These are phyloP conservation scores for Caracal caracal DNA, from an alignment of 2,113 vertebrate species.

Conservation along the genomic window DNA sequence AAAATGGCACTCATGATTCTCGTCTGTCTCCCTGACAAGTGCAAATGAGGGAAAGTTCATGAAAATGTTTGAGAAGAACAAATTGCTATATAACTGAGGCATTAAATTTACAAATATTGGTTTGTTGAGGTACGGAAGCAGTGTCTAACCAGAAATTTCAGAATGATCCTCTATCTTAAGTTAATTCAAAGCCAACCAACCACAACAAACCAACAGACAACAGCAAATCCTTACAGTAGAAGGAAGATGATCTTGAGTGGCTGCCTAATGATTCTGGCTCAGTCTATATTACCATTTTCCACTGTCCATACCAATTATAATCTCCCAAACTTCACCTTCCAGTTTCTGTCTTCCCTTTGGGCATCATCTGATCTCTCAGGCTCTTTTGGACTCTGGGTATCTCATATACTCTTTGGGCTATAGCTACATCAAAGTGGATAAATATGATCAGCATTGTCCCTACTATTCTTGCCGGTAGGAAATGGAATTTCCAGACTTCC, in stretches of 20 bases:
- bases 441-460: neutral
- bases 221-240: neutral
- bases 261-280: neutral
- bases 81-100: neutral
- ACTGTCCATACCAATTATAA: neutral
- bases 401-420: neutral
- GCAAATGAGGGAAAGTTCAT: neutral
- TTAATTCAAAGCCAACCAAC: constrained; percentile 4
- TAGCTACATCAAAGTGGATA: neutral
- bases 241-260: neutral
- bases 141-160: neutral
- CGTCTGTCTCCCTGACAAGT: neutral
- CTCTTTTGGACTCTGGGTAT: neutral
- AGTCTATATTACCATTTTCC: neutral
- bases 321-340: neutral
- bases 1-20: neutral
- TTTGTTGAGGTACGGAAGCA: neutral
- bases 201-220: neutral
- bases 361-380: neutral
- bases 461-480: neutral
- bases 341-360: neutral
- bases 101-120: neutral
- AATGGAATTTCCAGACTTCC: neutral
- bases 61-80: constrained; percentile 16
- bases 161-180: neutral